phyloP scores from a whole-genome alignment of 2,888 invertebrate genomes.

The Ectobius pallidus region DNA sequence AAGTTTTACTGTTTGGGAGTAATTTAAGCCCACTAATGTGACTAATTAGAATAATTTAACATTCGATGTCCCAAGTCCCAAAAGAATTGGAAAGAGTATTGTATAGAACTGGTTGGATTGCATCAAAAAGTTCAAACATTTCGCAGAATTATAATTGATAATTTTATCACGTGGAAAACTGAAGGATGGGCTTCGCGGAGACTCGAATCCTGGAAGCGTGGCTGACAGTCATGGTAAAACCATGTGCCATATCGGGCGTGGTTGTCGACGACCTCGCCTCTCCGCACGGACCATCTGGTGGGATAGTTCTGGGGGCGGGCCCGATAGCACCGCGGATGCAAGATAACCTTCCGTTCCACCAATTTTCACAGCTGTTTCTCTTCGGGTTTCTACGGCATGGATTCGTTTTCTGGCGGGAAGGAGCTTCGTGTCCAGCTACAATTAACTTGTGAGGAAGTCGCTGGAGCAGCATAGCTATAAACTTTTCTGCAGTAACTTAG shows the following conservation, averaged over 20 bases:
- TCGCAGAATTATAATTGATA: too few species aligned
- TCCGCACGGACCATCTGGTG: background rate
- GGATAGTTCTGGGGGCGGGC: conserved; percentile 1
- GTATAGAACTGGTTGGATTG: too few species aligned
- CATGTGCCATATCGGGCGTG: background rate
- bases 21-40: too few species aligned
- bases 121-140: too few species aligned
- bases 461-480: background rate
- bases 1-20: too few species aligned
- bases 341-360: background rate
- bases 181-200: too few species aligned
- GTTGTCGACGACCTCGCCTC: background rate
- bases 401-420: background rate
- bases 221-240: background rate
- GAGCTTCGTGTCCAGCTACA: too few species aligned
- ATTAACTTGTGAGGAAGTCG: background rate
- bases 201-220: background rate
- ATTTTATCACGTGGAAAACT: too few species aligned
- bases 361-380: background rate
- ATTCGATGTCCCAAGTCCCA: too few species aligned
- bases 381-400: background rate
- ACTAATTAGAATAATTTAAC: too few species aligned
- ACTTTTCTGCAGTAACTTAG: too few species aligned
- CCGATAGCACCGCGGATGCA: background rate
- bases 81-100: too few species aligned